Conservation (phyloP, 2,797 vertebrate genomes). For the Pogonophryne albipinna region DNA sequence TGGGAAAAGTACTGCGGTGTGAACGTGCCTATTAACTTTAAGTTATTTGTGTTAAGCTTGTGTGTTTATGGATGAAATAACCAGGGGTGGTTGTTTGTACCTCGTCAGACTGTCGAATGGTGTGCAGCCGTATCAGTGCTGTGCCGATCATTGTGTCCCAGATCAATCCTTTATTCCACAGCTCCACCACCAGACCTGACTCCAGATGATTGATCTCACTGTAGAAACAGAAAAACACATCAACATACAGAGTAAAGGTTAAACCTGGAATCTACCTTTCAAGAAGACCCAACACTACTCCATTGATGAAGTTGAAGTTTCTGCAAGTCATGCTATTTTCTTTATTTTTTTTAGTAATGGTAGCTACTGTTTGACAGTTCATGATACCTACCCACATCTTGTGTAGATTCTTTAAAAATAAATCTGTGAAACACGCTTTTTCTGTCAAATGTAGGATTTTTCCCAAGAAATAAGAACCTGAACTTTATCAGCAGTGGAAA, state of each 20-base stretch:
- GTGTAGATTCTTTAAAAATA: too few relatives aligned
- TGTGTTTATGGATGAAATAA: background rate
- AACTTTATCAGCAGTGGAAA: too few relatives aligned
- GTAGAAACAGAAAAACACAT: slow-evolving; percentile 45
- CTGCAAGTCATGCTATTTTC: too few relatives aligned
- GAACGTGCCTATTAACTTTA: background rate
- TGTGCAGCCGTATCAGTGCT: slow-evolving; percentile 91
- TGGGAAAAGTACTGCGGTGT: too few relatives aligned
- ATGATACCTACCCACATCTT: too few relatives aligned
- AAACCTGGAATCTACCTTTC: background rate
- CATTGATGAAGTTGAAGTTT: too few relatives aligned
- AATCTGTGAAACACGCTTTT: too few relatives aligned
- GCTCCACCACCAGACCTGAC: slow-evolving; percentile 94
- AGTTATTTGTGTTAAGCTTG: too few relatives aligned
- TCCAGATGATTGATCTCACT: slow-evolving; percentile 96
- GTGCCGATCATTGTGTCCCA: slow-evolving; percentile 99
- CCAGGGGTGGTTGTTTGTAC: slow-evolving; percentile 67
- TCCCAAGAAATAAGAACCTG: too few relatives aligned
- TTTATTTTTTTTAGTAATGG: too few relatives aligned
- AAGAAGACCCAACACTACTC: background rate
- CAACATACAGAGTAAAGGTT: background rate
- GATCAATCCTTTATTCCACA: slow-evolving; percentile 99
- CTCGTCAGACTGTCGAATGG: slow-evolving; percentile 93
- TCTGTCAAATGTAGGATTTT: too few relatives aligned
- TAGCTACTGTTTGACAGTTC: too few relatives aligned